Conservation (phyloP, 2,113 vertebrate genomes). For the Colius striatus region DNA sequence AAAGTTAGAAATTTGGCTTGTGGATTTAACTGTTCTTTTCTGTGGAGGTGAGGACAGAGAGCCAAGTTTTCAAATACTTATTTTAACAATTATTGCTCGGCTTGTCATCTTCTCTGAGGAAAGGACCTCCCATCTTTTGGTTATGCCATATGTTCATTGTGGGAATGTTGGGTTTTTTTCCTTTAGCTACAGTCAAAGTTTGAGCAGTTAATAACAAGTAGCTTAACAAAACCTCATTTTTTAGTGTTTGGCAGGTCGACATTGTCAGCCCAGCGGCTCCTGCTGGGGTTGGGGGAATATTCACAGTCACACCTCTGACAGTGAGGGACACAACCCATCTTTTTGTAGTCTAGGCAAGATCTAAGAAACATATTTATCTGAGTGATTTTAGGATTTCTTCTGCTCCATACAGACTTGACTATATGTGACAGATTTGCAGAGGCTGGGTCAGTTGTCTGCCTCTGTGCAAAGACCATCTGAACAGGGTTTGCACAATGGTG, state of each 20-base stretch:
- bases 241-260: background rate
- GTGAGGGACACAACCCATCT: background rate
- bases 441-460: background rate
- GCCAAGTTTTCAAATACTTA: slow-evolving; percentile 46
- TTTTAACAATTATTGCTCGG: slow-evolving; percentile 28
- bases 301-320: background rate
- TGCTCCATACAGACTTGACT: background rate
- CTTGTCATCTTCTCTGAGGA: slow-evolving; percentile 32
- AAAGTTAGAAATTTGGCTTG: background rate
- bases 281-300: background rate
- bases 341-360: background rate
- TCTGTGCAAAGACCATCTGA: background rate
- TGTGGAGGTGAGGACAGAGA: slow-evolving; percentile 12
- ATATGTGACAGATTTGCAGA: fast-evolving
- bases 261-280: background rate
- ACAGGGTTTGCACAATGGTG: fast-evolving
- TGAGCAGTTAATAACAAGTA: slow-evolving; percentile 24
- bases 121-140: slow-evolving; percentile 16
- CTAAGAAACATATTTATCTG: background rate
- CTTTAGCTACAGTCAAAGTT: background rate
- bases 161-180: background rate
- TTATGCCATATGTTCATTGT: background rate
- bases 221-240: background rate
- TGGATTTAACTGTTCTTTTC: background rate
- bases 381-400: background rate